A percentile compares a stretch with the other conserved stretches of the same genome.
Conservation (phyloP, 2,797 vertebrate genomes). For the Hippoglossus hippoglossus region DNA sequence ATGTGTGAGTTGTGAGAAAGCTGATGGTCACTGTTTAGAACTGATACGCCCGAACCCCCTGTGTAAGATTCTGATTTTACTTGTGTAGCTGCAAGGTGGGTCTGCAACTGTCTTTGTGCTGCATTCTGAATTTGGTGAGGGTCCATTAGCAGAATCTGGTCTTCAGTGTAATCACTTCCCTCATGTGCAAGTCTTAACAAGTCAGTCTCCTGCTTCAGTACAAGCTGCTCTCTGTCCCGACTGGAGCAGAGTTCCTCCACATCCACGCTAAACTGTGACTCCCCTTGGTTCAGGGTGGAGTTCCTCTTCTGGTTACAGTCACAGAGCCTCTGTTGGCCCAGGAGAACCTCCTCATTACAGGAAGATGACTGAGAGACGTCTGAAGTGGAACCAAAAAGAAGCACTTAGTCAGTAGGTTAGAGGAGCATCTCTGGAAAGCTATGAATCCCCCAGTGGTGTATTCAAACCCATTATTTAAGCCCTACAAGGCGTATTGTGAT, state of each 20-base stretch:
- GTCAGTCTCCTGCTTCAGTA: constrained; percentile 12
- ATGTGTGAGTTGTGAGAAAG: neutral
- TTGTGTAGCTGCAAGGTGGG: neutral
- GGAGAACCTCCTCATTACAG: constrained; percentile 8
- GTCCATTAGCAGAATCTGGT: constrained; percentile 14
- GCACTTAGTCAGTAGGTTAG: no score
- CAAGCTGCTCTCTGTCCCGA: constrained; percentile 9
- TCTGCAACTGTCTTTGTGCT: constrained; percentile 5
- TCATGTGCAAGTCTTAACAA: constrained; percentile 2
- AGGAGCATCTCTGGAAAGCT: neutral
- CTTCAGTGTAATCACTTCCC: neutral
- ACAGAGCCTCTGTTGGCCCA: constrained; percentile 15
- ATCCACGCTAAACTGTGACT: constrained; percentile 20
- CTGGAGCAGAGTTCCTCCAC: constrained; percentile 1
- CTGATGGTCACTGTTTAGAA: constrained; percentile 11
- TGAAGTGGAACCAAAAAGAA: constrained; percentile 5
- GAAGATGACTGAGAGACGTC: constrained; percentile 12
- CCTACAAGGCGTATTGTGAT: no score
- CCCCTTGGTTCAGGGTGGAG: neutral
- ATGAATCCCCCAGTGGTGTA: no score
- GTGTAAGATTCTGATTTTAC: neutral
- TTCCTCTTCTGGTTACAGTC: neutral
- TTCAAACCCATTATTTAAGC: neutral
- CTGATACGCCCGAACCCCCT: neutral
- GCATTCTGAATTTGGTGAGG: neutral